A percentile compares a stretch with the other conserved stretches of the same genome.
Evolutionary conservation across 2,797 vertebrate genomes (phyloP).

Genomic region (Vultur gryphus): DNA sequence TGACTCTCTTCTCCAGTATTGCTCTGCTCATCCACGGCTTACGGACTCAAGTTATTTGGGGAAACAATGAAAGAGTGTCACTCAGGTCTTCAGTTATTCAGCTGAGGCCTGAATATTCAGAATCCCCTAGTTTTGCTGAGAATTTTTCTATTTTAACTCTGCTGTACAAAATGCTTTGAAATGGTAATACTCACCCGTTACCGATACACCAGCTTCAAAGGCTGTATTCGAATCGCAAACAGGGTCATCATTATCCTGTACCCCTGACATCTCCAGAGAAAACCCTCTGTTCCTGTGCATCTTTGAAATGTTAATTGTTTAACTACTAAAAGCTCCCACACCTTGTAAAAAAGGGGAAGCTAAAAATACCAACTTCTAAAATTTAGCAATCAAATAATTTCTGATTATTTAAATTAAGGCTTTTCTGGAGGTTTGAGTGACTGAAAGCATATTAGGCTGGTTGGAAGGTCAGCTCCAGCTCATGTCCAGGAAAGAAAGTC

Average conservation of each 20-base stretch:
- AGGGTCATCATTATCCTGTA: constrained; percentile 49
- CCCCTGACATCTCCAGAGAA: constrained; percentile 37
- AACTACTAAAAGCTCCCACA: neutral
- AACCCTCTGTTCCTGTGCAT: constrained; percentile 1
- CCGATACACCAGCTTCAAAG: constrained; percentile 55
- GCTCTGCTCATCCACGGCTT: neutral
- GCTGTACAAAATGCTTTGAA: constrained; percentile 46
- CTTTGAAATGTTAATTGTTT: constrained; percentile 70
- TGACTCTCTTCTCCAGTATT: neutral
- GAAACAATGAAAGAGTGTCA: constrained; percentile 2
- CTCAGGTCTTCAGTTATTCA: constrained; percentile 10
- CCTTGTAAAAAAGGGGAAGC: neutral
- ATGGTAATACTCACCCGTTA: constrained; percentile 24
- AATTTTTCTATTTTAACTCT: constrained; percentile 53
- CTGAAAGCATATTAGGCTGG: neutral
- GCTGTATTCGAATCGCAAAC: constrained; percentile 20
- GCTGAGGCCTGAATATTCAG: constrained; percentile 9
- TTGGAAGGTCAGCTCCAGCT: neutral
- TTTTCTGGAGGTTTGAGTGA: neutral
- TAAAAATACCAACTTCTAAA: neutral
- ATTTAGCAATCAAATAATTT: neutral
- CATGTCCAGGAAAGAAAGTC: neutral
- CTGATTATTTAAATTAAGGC: neutral
- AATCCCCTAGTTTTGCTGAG: constrained; percentile 28
- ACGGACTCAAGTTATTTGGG: neutral